phyloP scores from a whole-genome alignment of 1,140 invertebrate species.

The Laodelphax striatellus region DNA sequence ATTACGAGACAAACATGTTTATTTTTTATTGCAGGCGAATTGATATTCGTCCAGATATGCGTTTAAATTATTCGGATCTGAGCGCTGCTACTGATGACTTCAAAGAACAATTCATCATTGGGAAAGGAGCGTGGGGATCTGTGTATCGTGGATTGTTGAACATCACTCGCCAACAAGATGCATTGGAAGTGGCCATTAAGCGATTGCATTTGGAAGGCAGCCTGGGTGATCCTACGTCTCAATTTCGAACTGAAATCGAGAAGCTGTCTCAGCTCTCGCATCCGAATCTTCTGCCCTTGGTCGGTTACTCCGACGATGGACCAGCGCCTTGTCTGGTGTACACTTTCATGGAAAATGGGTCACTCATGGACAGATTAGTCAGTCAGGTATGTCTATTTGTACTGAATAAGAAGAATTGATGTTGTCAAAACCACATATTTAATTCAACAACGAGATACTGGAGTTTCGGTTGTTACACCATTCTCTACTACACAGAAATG shows the following conservation, averaged over 20 bases:
- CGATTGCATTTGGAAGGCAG: conserved; percentile 36
- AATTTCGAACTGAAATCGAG: conserved; percentile 49
- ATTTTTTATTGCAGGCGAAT: too few relatives aligned
- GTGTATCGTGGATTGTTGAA: conserved; percentile 44
- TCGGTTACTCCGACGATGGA: conserved; percentile 52
- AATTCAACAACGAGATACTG: too few relatives aligned
- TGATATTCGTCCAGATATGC: too few relatives aligned
- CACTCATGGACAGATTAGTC: conserved; percentile 46
- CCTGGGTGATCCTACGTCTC: conserved; percentile 32
- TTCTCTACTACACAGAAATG: too few relatives aligned
- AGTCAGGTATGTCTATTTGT: conserved; percentile 26
- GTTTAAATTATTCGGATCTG: too few relatives aligned
- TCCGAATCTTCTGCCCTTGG: conserved; percentile 49
- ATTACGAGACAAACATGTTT: too few relatives aligned
- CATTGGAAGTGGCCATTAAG: conserved; percentile 46
- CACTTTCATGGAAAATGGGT: conserved; percentile 54
- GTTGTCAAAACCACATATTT: too few relatives aligned
- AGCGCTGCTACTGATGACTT: too few relatives aligned
- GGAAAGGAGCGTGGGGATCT: conserved; percentile 54
- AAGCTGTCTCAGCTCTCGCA: conserved; percentile 36
- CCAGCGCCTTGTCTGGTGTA: conserved; percentile 51
- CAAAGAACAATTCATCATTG: conserved; percentile 30
- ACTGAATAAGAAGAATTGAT: too few relatives aligned
- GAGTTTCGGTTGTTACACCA: too few relatives aligned
- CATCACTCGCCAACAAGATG: conserved; percentile 19